Evolutionary conservation across 2,113 vertebrate genomes (phyloP).

Genomic region (Gopherus evgoodei): DNA sequence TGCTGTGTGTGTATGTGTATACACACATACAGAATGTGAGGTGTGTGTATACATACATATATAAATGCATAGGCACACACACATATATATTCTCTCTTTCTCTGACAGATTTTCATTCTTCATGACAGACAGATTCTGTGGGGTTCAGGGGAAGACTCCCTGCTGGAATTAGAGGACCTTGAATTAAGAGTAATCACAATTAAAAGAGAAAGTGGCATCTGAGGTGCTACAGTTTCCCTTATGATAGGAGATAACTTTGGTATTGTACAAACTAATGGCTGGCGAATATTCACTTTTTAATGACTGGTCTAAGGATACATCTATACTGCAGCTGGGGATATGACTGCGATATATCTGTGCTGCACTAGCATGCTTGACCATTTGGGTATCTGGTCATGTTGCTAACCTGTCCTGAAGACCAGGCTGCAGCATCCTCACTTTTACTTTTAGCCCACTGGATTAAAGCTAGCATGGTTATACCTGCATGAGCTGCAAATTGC

Average conservation of each 20-base stretch:
- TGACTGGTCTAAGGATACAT: not conserved
- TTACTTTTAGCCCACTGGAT: not conserved
- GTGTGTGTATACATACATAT: too few relatives aligned
- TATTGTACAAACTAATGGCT: rapidly evolving
- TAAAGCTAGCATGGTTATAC: not conserved
- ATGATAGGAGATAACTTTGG: not conserved
- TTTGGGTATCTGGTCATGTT: not conserved
- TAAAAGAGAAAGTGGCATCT: not conserved
- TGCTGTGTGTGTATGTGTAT: not conserved
- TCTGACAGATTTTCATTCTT: not conserved
- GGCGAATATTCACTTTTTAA: not conserved
- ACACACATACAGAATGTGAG: too few relatives aligned
- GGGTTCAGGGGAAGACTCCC: not conserved
- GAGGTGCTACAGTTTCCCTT: not conserved
- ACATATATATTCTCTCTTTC: not conserved
- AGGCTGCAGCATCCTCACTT: not conserved
- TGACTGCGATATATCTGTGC: not conserved
- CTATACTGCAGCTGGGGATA: not conserved
- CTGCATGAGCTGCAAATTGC: not conserved
- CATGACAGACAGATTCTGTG: rapidly evolving
- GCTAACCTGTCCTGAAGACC: not conserved
- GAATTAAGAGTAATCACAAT: not conserved
- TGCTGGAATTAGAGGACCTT: not conserved
- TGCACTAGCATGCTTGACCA: not conserved
- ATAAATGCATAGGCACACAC: too few relatives aligned